These are phyloP conservation scores for Megaceryle alcyon DNA, from an alignment of 2,797 vertebrate species.

Conservation along the genomic window DNA sequence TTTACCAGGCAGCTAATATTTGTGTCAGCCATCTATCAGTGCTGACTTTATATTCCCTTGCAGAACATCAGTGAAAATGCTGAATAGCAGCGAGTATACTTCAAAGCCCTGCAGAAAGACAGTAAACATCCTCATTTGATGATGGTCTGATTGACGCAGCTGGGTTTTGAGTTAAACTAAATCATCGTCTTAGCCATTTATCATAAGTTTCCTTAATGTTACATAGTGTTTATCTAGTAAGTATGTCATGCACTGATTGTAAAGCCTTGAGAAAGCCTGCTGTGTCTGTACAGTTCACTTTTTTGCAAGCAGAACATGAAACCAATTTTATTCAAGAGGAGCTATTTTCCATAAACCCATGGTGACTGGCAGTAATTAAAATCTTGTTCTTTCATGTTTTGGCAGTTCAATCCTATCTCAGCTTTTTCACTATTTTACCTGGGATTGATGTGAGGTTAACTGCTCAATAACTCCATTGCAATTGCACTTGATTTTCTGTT, in stretches of 20 bases:
- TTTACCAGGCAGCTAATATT: conserved; percentile 67
- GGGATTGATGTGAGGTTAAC: conserved; percentile 45
- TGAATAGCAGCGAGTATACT: conserved; percentile 50
- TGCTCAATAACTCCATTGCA: conserved; percentile 32
- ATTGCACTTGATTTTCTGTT: conserved; percentile 53
- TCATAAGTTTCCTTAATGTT: conserved; percentile 52
- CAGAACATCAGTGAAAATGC: conserved; percentile 53
- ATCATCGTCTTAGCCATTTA: conserved; percentile 49
- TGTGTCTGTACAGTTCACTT: conserved; percentile 27
- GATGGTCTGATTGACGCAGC: conserved; percentile 67
- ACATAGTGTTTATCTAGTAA: conserved; percentile 44
- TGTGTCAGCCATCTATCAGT: conserved; percentile 63
- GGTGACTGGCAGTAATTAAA: conserved; percentile 66
- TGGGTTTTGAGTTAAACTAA: conserved; percentile 65
- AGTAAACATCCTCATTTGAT: conserved; percentile 48
- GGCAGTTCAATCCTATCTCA: conserved; percentile 38
- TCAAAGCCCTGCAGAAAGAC: conserved; percentile 58
- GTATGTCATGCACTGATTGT: conserved; percentile 38
- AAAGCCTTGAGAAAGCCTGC: conserved; percentile 42
- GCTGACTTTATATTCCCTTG: conserved; percentile 61
- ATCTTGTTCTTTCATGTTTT: conserved; percentile 59
- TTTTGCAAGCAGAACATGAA: conserved; percentile 47
- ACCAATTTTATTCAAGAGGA: conserved; percentile 19
- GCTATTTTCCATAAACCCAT: conserved; percentile 48
- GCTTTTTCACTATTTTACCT: conserved; percentile 49